Evolutionary conservation across 2,888 invertebrate genomes (phyloP).

Genomic region (Acleris emargana): DNA sequence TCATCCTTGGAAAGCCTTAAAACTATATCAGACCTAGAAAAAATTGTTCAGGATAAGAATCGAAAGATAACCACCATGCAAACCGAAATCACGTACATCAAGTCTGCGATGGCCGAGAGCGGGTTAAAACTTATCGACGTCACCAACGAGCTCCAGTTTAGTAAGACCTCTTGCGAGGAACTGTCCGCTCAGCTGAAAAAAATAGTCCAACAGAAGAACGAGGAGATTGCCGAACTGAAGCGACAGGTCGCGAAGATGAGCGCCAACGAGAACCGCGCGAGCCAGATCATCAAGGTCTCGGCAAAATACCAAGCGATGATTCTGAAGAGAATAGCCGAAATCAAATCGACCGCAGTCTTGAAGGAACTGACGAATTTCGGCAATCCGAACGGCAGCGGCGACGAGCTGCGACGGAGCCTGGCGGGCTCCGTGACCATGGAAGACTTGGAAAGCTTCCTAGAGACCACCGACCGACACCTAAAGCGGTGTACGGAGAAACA

Average conservation of each 20-base stretch:
- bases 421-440: slow-evolving; percentile 74
- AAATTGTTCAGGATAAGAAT: slow-evolving; percentile 72
- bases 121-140: slow-evolving; percentile 70
- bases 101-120: slow-evolving; percentile 70
- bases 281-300: slow-evolving; percentile 75
- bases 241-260: slow-evolving; percentile 72
- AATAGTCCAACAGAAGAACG: slow-evolving; percentile 72
- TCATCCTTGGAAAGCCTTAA: slow-evolving; percentile 70
- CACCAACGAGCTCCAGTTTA: slow-evolving; percentile 66
- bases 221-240: slow-evolving; percentile 73
- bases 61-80: slow-evolving; percentile 69
- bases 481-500: slow-evolving; percentile 71
- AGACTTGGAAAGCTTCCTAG: slow-evolving; percentile 74
- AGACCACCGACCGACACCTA: slow-evolving; percentile 73
- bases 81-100: slow-evolving; percentile 68
- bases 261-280: slow-evolving; percentile 67
- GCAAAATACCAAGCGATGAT: slow-evolving; percentile 78
- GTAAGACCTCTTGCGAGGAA: slow-evolving; percentile 68
- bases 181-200: slow-evolving; percentile 72
- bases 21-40: slow-evolving; percentile 74
- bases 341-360: slow-evolving; percentile 70
- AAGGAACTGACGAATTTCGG: slow-evolving; percentile 73
- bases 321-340: slow-evolving; percentile 72
- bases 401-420: slow-evolving; percentile 62
- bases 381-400: slow-evolving; percentile 58